Conservation (phyloP, 2,113 vertebrate genomes). For the Grammomys surdaster region DNA sequence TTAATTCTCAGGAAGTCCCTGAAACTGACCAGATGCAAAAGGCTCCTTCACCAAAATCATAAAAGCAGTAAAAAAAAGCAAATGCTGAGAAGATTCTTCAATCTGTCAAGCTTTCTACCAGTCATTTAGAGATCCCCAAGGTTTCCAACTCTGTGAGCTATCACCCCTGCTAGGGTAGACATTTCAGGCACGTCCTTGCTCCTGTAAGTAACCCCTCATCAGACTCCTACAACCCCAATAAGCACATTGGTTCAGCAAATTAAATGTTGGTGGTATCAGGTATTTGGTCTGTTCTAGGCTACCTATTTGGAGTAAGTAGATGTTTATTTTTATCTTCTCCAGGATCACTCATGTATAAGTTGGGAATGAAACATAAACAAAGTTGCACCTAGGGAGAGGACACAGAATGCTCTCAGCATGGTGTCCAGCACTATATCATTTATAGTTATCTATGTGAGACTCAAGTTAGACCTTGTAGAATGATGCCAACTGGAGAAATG, state of each 20-base stretch:
- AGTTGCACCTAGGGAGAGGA: background rate
- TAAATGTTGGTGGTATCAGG: no score
- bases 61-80: background rate
- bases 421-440: background rate
- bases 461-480: background rate
- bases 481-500: background rate
- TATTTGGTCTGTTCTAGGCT: background rate
- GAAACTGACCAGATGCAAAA: background rate
- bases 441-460: background rate
- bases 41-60: background rate
- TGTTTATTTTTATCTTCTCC: background rate
- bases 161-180: background rate
- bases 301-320: background rate
- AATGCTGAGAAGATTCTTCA: background rate
- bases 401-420: background rate
- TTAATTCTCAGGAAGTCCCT: background rate
- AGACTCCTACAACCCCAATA: no score
- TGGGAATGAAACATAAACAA: background rate
- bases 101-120: background rate
- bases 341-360: slow-evolving; percentile 3
- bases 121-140: no score
- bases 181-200: background rate
- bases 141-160: background rate
- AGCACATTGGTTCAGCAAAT: background rate
- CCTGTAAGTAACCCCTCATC: background rate